Conservation (phyloP, 2,888 invertebrate species). For the Graphium colonna region DNA sequence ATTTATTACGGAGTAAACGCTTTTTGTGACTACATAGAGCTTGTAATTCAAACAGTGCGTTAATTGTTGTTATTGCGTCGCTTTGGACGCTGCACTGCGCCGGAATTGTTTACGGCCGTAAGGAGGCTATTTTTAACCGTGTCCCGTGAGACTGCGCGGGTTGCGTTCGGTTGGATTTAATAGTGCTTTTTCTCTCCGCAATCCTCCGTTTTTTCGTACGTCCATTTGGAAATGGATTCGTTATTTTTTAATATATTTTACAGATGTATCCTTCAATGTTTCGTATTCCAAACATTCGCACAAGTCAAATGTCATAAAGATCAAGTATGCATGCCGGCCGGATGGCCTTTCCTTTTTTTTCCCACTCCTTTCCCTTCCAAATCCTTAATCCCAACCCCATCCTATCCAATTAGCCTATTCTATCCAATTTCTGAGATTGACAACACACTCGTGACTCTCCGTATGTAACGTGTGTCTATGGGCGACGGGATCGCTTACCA, state of each 20-base stretch:
- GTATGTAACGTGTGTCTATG: no score
- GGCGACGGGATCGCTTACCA: no score
- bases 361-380: no score
- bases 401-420: no score
- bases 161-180: not conserved
- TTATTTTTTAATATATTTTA: not conserved
- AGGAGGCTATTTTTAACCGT: conserved; percentile 19
- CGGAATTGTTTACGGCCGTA: conserved; percentile 29
- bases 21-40: conserved; percentile 46
- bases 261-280: not conserved
- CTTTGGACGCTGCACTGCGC: conserved; percentile 31
- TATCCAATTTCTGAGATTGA: no score
- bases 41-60: conserved; percentile 58
- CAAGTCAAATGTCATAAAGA: no score
- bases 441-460: no score
- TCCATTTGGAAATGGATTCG: not conserved
- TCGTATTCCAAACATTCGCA: not conserved
- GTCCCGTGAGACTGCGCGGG: not conserved
- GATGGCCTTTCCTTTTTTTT: no score
- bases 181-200: not conserved
- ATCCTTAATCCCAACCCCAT: no score
- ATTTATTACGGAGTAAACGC: conserved; percentile 60
- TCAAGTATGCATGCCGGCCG: no score
- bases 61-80: conserved; percentile 55
- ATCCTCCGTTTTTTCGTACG: not conserved